A percentile compares a stretch with the other conserved stretches of the same genome.
Conservation (phyloP, 1,140 invertebrate species). For the Steinernema feltiae region DNA sequence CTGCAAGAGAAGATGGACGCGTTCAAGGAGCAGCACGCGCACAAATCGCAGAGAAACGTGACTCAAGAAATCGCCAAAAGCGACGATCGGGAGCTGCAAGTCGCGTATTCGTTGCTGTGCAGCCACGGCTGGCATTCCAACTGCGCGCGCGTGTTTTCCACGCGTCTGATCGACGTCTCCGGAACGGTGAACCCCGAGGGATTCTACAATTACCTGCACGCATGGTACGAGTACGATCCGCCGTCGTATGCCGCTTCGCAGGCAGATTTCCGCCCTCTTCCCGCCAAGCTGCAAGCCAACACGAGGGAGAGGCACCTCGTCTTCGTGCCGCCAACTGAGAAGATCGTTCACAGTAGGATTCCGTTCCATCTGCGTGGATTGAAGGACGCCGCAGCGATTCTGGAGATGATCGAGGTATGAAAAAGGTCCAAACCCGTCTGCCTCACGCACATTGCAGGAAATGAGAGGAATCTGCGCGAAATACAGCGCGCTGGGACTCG, state of each 20-base stretch:
- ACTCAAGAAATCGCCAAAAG: background rate
- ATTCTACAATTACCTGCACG: constrained; percentile 96
- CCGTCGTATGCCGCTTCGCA: too few species aligned
- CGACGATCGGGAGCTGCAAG: constrained; percentile 29
- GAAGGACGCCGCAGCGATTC: constrained; percentile 72
- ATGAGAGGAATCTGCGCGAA: constrained; percentile 73
- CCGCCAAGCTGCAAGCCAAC: constrained; percentile 76
- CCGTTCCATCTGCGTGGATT: constrained; percentile 76
- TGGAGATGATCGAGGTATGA: constrained; percentile 69
- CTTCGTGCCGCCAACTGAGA: constrained; percentile 80
- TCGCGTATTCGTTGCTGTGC: constrained; percentile 49
- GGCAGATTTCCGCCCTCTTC: too few species aligned
- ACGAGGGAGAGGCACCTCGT: constrained; percentile 65
- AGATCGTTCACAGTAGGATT: constrained; percentile 82
- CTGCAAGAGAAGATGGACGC: constrained; percentile 46
- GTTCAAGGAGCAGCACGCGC: background rate
- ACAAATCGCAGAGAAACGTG: background rate
- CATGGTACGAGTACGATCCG: constrained; percentile 81
- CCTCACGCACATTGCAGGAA: constrained; percentile 46
- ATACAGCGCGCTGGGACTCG: constrained; percentile 77
- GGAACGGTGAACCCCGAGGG: constrained; percentile 89
- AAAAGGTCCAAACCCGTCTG: background rate
- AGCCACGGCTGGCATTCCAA: constrained; percentile 48
- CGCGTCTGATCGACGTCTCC: constrained; percentile 75
- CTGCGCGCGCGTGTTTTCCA: constrained; percentile 58